phyloP scores from a whole-genome alignment of 2,113 vertebrate species.

The Coptodon rendalli region DNA sequence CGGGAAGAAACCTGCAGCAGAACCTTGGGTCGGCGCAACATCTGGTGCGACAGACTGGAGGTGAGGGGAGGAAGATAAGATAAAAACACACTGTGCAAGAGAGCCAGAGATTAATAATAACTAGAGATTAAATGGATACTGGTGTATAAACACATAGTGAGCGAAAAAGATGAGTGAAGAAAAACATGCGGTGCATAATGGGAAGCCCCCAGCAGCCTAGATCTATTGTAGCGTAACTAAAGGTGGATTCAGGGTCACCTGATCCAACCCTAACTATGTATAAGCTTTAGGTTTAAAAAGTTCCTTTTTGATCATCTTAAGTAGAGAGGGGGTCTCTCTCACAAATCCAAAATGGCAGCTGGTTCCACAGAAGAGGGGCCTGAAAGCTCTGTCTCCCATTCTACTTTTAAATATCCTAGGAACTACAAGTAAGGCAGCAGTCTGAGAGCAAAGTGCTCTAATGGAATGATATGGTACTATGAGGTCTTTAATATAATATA shows the following conservation, averaged over 20 bases:
- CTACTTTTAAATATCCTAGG: background rate
- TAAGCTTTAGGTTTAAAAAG: background rate
- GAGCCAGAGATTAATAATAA: background rate
- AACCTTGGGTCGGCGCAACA: background rate
- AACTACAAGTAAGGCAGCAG: background rate
- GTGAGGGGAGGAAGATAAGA: background rate
- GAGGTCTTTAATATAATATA: background rate
- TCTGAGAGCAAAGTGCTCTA: background rate
- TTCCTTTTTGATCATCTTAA: background rate
- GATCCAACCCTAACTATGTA: background rate
- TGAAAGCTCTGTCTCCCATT: background rate
- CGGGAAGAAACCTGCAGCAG: background rate
- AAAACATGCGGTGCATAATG: background rate
- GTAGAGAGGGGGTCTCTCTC: background rate
- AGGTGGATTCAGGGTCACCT: background rate
- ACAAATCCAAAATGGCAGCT: background rate
- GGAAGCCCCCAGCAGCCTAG: background rate
- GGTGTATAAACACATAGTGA: background rate
- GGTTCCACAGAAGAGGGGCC: background rate
- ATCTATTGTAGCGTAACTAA: background rate
- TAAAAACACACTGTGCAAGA: background rate
- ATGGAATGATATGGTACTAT: background rate
- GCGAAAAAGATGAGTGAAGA: background rate
- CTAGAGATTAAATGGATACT: background rate
- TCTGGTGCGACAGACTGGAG: accelerated